These are phyloP conservation scores for Dicrurus megarhynchus DNA, from an alignment of 2,113 vertebrate genomes.

Conservation along the genomic window DNA sequence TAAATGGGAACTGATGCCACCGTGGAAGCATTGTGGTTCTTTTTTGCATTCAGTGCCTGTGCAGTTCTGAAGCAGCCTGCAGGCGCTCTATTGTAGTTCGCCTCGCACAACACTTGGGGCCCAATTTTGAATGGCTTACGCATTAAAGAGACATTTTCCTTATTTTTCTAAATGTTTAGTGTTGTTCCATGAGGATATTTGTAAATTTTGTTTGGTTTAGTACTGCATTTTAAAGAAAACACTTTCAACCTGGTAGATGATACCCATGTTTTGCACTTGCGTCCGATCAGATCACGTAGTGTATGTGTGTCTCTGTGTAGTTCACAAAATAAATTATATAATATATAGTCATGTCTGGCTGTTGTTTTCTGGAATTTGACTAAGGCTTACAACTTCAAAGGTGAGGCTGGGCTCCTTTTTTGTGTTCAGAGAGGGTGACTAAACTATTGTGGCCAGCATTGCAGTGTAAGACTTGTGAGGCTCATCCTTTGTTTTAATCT, in stretches of 20 bases:
- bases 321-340: background rate
- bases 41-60: constrained; percentile 57
- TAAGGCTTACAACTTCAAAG: constrained; percentile 20
- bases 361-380: constrained; percentile 49
- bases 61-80: constrained; percentile 62
- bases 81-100: constrained; percentile 48
- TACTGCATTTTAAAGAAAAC: background rate
- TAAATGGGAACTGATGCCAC: constrained; percentile 46
- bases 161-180: constrained; percentile 23
- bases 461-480: background rate
- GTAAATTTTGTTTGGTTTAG: background rate
- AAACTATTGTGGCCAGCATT: constrained; percentile 24
- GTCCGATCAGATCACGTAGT: fast-evolving
- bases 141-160: constrained; percentile 47
- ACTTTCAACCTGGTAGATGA: background rate
- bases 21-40: constrained; percentile 25
- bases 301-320: background rate
- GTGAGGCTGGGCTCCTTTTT: background rate
- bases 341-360: background rate
- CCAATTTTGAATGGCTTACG: constrained; percentile 37
- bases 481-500: constrained; percentile 57
- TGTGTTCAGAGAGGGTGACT: constrained; percentile 8
- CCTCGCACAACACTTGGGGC: constrained; percentile 22
- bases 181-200: background rate
- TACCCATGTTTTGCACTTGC: fast-evolving